phyloP scores from a whole-genome alignment of 2,113 vertebrate genomes.

The Apistogramma diplotaenia region DNA sequence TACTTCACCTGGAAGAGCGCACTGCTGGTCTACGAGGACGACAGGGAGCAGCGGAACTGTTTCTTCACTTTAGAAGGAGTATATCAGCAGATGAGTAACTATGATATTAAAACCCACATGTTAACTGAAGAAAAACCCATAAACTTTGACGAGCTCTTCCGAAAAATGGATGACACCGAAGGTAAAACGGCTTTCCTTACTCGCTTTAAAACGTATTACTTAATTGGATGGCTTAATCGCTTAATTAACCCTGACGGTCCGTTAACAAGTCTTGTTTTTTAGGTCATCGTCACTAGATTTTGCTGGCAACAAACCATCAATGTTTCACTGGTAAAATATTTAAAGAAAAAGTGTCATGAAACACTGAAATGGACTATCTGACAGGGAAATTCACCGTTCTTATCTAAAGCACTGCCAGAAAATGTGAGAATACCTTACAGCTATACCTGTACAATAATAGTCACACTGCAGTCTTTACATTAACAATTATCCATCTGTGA shows the following conservation, averaged over 20 bases:
- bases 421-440: not conserved
- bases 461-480: not conserved
- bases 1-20: slow-evolving; percentile 88
- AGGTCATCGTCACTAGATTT: not conserved
- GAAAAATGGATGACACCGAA: slow-evolving; percentile 76
- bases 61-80: slow-evolving; percentile 93
- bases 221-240: not conserved
- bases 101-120: slow-evolving; percentile 64
- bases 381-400: too few relatives aligned
- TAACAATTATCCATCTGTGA: not conserved
- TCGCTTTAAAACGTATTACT: not conserved
- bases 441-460: not conserved
- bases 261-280: not conserved
- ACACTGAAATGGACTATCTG: too few relatives aligned
- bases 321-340: too few relatives aligned
- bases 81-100: slow-evolving; percentile 80
- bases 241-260: not conserved
- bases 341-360: too few relatives aligned
- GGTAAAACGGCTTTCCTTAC: slow-evolving; percentile 56
- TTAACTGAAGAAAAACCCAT: slow-evolving; percentile 61
- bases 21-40: slow-evolving; percentile 88
- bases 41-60: slow-evolving; percentile 88
- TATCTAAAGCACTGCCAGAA: too few relatives aligned
- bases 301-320: not conserved
- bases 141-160: slow-evolving; percentile 84